Base-by-base conservation (phyloP, 2,888 invertebrate species). In the Cerastis rubricosa region DNA sequence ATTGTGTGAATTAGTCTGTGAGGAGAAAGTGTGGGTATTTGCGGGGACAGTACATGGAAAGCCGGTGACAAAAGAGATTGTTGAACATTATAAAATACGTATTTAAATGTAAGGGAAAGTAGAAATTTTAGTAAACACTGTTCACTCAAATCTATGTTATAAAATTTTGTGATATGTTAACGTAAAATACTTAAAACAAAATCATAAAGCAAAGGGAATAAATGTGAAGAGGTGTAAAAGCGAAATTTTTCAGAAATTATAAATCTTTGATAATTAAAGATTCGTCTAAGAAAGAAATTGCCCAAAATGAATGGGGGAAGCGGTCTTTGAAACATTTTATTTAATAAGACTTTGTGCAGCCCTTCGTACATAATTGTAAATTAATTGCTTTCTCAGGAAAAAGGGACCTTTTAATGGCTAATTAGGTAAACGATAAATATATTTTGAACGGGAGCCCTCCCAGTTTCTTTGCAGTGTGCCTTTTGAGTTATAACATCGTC, bases 351-450 rank as follows among this genome's bases (percentile, higher is more conserved):
- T 92, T 90, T 92, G 92, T 93, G 91, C 90, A 94, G 94, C 94
- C 93, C 94, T 94, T 93, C 91, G 93, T 94, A 94, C 93, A 93
- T 95, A 96, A 96, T 95, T 95, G 95, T 94, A 91, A 95, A 96
- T 95, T 95, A 95, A 95, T 95, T 94, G 93, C 92, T 90, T 91
- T 92, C 90, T 91, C 88, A 91, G 88, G 91, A 92, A 93, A 93
- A 92, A 93, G 93, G 93, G 91, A 92, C 92, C 90, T 92, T 85
- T 85, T 93, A 93, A 93, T 93, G 90, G 93, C 90, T 92, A 93
- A 95, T 95, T 95, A 93, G 90, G 90, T 90, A 90, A 93, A 91
- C 94, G 92, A 94, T 94, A 94, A 94, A 94, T 94, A 94, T 91
- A 92, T 93, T 92, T 93, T 90, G 90, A 90, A 90, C 81, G 61